phyloP scores from a whole-genome alignment of 2,113 vertebrate genomes.

The Penelope pileata region DNA sequence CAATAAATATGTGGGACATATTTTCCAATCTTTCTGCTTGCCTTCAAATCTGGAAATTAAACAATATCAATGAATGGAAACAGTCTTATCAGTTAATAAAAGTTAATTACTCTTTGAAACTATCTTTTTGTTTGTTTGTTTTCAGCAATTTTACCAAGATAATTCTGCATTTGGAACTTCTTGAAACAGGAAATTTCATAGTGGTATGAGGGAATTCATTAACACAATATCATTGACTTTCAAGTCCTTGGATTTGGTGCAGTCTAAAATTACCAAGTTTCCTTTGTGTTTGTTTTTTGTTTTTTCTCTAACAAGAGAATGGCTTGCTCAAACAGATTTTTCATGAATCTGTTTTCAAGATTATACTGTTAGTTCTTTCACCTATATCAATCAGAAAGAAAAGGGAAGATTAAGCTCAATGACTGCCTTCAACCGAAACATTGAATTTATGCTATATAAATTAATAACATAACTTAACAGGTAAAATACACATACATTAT shows the following conservation, averaged over 20 bases:
- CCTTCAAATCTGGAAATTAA: conserved; percentile 7
- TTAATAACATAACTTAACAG: not conserved
- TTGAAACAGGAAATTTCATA: not conserved
- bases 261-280: not conserved
- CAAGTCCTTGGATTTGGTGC: not conserved
- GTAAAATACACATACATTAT: not conserved
- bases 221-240: not conserved
- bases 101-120: not conserved
- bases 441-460: not conserved
- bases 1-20: conserved; percentile 51
- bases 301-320: not conserved
- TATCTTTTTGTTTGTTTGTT: not conserved
- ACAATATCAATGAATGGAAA: not conserved
- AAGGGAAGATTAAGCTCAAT: not conserved
- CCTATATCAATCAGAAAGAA: not conserved
- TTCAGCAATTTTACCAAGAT: not conserved
- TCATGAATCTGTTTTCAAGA: not conserved
- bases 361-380: not conserved
- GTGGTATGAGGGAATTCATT: not conserved
- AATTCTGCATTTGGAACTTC: not conserved
- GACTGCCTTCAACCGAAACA: not conserved
- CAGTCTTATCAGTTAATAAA: not conserved
- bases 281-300: not conserved
- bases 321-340: not conserved
- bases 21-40: conserved; percentile 9